Evolutionary conservation across 2,888 invertebrate species (phyloP), one percentile per base, ranked within the genome.

Genomic region (Noctuana brunneofusca): DNA sequence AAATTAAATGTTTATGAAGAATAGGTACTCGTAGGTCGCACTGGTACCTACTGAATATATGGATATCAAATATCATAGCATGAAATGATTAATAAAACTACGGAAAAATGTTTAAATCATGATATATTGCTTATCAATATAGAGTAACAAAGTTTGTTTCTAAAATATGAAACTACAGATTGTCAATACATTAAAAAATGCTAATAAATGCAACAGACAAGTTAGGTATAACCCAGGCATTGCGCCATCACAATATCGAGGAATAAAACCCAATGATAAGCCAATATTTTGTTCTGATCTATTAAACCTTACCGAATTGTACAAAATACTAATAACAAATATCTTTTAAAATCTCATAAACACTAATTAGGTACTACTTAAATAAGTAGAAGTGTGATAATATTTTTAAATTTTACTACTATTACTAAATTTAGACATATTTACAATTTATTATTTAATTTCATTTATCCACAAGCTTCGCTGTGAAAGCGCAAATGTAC

Each of bases 71-170:
- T n/a, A n/a, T n/a, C n/a, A n/a, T n/a, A n/a, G n/a, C n/a, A n/a
- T n/a, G n/a, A n/a, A n/a, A 41, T 8, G 8, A 16, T 56, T 9
- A 75, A 73, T 69, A 65, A 73, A 71, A 68, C 65, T 58, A 59
- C 20, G 65, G 16, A 22, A n/a, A 12, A 69, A 69, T 69, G 65
- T 69, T 86, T 89, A 84, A 87, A 86, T 89, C 79, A 83, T 84
- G 84, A 89, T 90, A 91, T 91, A 91, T 91, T 90, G 90, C 90
- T 90, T 91, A 91, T 86, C 87, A 87, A 81, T 89, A 90, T 83
- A 86, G 84, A 87, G 83, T 87, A 90, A 90, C 89, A 90, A 86
- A 82, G 81, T 82, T 80, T 81, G 87, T 81, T 82, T 84, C 80
- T 83, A 85, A 79, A 84, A 82, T 84, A 82, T 77, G 83, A 81